phyloP scores from a whole-genome alignment of 1,140 invertebrate species.

The Drosophila malerkotliana region DNA sequence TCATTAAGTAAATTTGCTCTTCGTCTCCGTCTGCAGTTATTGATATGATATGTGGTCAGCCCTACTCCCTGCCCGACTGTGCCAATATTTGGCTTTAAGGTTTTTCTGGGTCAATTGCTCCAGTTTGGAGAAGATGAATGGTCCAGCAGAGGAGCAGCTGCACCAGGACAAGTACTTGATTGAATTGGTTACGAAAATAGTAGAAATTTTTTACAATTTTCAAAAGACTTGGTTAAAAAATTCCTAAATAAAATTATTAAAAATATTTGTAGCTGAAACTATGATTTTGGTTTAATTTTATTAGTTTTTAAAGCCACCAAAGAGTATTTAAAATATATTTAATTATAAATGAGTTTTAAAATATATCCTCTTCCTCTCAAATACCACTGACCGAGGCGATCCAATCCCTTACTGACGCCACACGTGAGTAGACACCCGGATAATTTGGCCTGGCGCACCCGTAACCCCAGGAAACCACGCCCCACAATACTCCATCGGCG shows the following conservation, averaged over 20 bases:
- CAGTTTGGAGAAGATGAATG: slow-evolving; percentile 20
- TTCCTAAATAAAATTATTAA: too few relatives aligned
- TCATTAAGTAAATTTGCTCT: slow-evolving; percentile 48
- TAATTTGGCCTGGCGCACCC: slow-evolving; percentile 85
- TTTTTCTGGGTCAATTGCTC: slow-evolving; percentile 65
- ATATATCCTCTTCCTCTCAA: slow-evolving; percentile 1
- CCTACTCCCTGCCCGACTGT: slow-evolving; percentile 17
- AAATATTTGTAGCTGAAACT: too few relatives aligned
- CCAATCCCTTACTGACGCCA: slow-evolving; percentile 84
- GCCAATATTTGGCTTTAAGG: slow-evolving; percentile 54
- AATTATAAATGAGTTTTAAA: background rate
- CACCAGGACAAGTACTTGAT: background rate
- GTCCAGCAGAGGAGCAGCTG: slow-evolving; percentile 8
- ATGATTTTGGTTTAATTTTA: background rate
- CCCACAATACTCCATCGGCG: slow-evolving; percentile 78
- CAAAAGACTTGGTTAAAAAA: background rate
- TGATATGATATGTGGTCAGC: slow-evolving; percentile 45
- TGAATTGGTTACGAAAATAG: slow-evolving; percentile 6
- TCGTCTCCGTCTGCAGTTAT: slow-evolving; percentile 34
- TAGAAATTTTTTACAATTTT: background rate
- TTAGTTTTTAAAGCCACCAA: background rate
- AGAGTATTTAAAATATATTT: background rate
- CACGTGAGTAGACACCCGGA: slow-evolving; percentile 86
- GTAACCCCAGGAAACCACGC: slow-evolving; percentile 87
- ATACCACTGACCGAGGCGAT: slow-evolving; percentile 69